These are phyloP conservation scores for Phytoseiulus persimilis DNA, from an alignment of 2,888 invertebrate genomes.

Conservation along the genomic window DNA sequence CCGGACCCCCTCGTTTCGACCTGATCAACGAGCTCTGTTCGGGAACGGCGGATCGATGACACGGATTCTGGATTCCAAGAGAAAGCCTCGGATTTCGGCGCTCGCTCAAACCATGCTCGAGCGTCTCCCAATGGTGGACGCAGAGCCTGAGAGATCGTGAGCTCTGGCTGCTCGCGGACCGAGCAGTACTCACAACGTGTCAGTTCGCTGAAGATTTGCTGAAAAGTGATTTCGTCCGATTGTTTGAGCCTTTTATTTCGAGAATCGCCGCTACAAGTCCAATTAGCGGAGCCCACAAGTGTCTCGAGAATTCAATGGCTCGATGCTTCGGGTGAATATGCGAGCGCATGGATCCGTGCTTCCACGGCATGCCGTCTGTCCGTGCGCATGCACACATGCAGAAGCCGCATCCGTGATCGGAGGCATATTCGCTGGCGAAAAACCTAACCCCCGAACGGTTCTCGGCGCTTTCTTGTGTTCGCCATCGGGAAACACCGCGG, in stretches of 20 bases:
- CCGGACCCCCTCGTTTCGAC: too few relatives aligned
- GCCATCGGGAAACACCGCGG: background rate
- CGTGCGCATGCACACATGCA: background rate
- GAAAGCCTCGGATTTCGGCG: too few relatives aligned
- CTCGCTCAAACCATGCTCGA: too few relatives aligned
- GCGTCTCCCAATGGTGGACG: too few relatives aligned
- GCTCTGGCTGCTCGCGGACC: background rate
- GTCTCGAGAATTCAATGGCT: background rate
- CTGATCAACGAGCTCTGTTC: too few relatives aligned
- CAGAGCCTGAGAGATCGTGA: too few relatives aligned
- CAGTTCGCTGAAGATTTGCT: background rate
- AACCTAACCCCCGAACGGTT: background rate
- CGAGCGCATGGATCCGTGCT: background rate
- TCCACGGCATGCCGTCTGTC: background rate
- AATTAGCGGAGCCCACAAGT: background rate
- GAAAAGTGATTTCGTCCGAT: background rate
- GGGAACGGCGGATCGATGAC: too few relatives aligned
- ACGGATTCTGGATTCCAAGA: too few relatives aligned
- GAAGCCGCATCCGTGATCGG: too few relatives aligned
- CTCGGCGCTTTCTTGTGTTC: background rate
- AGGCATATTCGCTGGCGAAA: background rate
- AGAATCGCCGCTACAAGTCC: background rate
- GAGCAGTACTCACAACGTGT: background rate
- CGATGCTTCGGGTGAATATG: background rate
- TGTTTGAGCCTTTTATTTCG: background rate